Conservation (phyloP, 2,888 invertebrate genomes). For the Prosopocoilus inquinatus region DNA sequence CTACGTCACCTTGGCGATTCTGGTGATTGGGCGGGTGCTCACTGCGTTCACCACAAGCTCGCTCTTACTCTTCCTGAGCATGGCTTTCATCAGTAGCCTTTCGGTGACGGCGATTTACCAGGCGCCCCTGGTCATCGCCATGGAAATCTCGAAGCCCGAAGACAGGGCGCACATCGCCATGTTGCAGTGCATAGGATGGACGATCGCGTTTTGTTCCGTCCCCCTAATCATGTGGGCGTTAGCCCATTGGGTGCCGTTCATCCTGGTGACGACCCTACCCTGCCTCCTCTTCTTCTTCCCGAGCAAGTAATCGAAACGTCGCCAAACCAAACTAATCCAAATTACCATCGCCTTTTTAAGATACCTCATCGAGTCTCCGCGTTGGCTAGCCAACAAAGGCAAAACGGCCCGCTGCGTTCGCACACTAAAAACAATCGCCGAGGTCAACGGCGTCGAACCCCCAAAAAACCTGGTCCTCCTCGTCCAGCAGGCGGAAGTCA, state of each 20-base stretch:
- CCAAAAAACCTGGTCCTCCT: conserved; percentile 39
- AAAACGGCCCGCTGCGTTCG: conserved; percentile 52
- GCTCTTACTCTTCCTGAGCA: conserved; percentile 49
- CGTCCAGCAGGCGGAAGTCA: conserved; percentile 23
- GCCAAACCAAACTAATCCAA: conserved; percentile 4
- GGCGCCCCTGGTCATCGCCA: conserved; percentile 54
- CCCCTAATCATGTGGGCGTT: conserved; percentile 55
- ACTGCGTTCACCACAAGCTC: conserved; percentile 47
- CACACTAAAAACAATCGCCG: conserved; percentile 56
- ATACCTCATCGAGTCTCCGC: conserved; percentile 63
- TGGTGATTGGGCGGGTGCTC: conserved; percentile 49
- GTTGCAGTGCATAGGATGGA: conserved; percentile 55
- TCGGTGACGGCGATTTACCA: conserved; percentile 52
- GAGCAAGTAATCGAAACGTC: conserved; percentile 44
- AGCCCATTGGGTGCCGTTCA: conserved; percentile 53
- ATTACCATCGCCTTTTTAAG: conserved; percentile 40
- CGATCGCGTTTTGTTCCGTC: conserved; percentile 52
- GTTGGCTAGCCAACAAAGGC: conserved; percentile 60
- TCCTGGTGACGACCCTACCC: conserved; percentile 53
- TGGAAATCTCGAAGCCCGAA: conserved; percentile 56
- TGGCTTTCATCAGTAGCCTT: conserved; percentile 49
- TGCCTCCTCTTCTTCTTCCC: conserved; percentile 49
- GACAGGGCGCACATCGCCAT: conserved; percentile 54
- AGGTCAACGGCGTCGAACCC: conserved; percentile 54
- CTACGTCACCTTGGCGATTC: conserved; percentile 50